Evolutionary conservation across 2,113 vertebrate genomes (phyloP), one percentile per base, ranked within the genome.

Genomic region (Pitta sordida): DNA sequence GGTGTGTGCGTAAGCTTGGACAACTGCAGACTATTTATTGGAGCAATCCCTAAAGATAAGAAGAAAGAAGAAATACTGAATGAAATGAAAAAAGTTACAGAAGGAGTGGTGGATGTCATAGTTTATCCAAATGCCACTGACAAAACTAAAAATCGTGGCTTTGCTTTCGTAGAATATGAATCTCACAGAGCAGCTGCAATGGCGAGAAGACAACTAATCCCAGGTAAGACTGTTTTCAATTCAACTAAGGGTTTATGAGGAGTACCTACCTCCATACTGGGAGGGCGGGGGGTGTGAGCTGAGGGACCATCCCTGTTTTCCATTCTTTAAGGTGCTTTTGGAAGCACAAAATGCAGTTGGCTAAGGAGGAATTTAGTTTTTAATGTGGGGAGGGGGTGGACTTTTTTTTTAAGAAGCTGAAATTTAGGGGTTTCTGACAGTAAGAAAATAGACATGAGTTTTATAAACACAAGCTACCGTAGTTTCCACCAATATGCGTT

Each of bases 121-220:
- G 98, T 99, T 55, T 99, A 99, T 95, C 98, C 99, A 64, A 99
- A 98, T 95, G 98, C 98, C 70, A 96, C 96, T 12, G 99, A 99
- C 74, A 99, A 98, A 95, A 98, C 96, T 85, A 99, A 97, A 93
- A 99, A 99, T 95, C 98, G 99, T 89, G 99, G 99, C 52, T 99
- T 99, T 78, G 99, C 99, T 26, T 99, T 99, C 88, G 98, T 99
- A 20, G 98, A 99, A 94, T 99, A 99, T 62, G 98, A 99, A 79
- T 99, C 99, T 77, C 99, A 99, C 95, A 99, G 99, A 97, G 99
- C 99, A 63, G 99, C 99, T 44, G 99, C 99, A 4, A 98, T 99
- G 98, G 99, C 99, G 52, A 96, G 99, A 49, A 98, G 99, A 82
- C 98, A 98, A 78, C 98, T 99, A 58, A 98, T 99, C 71, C 98